Percentiles rank a stretch among this genome's conserved stretches.
Conservation (phyloP, 2,888 invertebrate genomes). For the Cheilosia urbana region DNA sequence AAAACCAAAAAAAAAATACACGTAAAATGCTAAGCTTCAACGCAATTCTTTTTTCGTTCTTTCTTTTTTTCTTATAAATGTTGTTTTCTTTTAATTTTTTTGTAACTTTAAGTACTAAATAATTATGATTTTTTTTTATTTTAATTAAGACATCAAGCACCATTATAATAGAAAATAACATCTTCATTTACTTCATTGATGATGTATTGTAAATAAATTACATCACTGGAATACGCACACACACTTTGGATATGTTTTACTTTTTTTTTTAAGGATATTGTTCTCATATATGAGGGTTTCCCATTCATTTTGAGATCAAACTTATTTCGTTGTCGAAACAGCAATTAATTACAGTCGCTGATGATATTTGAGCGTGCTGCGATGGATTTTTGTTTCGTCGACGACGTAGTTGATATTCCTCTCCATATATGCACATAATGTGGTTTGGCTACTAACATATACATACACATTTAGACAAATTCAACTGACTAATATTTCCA, state of each 20-base stretch:
- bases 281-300: constrained; percentile 7
- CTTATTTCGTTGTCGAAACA: not conserved
- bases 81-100: constrained; percentile 25
- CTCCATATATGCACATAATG: not conserved
- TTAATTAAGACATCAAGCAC: constrained; percentile 50
- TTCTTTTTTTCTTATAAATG: constrained; percentile 15
- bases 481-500: not conserved
- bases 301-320: not conserved
- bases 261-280: not conserved
- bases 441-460: constrained; percentile 19
- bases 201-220: constrained; percentile 36
- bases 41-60: constrained; percentile 58
- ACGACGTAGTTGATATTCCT: not conserved
- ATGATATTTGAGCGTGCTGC: not conserved
- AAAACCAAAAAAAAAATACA: constrained; percentile 61
- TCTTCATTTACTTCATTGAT: constrained; percentile 32
- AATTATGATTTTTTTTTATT: constrained; percentile 12
- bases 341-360: not conserved
- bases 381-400: not conserved
- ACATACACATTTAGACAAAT: constrained; percentile 2
- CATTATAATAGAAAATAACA: constrained; percentile 31
- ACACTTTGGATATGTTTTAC: constrained; percentile 24
- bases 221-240: constrained; percentile 33
- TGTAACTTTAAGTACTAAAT: constrained; percentile 20
- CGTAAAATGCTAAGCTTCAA: constrained; percentile 70